Conservation (phyloP, 2,113 vertebrate species). For the Sus scrofa region T2T-Sscrofa CM000821.6:25227001-25227500, state of each 20-base stretch:
- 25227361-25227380: not conserved
- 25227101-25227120: constrained; percentile 77
- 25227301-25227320: constrained; percentile 42
- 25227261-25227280: constrained; percentile 42
- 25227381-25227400: not conserved
- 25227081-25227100: constrained; percentile 70
- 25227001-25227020: constrained; percentile 84
- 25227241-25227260: constrained; percentile 28
- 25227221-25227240: constrained; percentile 57
- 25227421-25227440: not conserved
- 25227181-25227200: constrained; percentile 43
- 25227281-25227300: not conserved
- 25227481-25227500: not conserved
- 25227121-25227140: constrained; percentile 80
- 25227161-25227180: constrained; percentile 71
- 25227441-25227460: too few relatives aligned
- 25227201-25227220: constrained; percentile 60
- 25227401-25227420: not conserved
- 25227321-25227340: constrained; percentile 8
- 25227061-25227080: constrained; percentile 71
- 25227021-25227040: constrained; percentile 86
- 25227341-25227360: constrained; percentile 8
- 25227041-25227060: constrained; percentile 87
- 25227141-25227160: constrained; percentile 74
- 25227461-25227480: not conserved